Evolutionary conservation across 2,888 invertebrate species (phyloP).

Genomic region (Ectemnius lituratus): DNA sequence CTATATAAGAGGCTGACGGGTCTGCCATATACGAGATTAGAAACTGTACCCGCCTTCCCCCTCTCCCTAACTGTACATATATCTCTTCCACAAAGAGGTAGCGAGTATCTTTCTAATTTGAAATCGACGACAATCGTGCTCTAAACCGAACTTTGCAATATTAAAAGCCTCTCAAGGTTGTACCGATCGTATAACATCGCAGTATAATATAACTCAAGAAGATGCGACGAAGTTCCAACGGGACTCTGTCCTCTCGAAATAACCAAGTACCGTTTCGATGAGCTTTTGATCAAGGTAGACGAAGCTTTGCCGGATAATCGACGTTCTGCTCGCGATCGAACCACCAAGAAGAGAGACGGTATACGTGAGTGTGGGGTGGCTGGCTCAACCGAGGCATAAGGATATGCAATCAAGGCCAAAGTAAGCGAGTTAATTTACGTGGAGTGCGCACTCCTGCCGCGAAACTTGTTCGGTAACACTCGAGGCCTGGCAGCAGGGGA

Average conservation of each 20-base stretch:
- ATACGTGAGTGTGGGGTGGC: constrained; percentile 40
- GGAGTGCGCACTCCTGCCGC: constrained; percentile 69
- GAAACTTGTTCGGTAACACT: constrained; percentile 64
- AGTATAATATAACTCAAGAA: not conserved
- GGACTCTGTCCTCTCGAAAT: not conserved
- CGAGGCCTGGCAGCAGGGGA: constrained; percentile 37
- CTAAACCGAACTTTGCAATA: constrained; percentile 2
- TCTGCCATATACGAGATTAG: constrained; percentile 61
- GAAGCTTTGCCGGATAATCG: constrained; percentile 46
- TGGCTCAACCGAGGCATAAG: constrained; percentile 57
- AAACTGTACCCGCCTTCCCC: constrained; percentile 35
- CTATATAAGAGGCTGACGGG: constrained; percentile 35
- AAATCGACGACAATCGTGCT: constrained; percentile 24
- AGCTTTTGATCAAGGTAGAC: constrained; percentile 46
- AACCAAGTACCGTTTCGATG: constrained; percentile 5
- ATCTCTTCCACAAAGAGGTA: constrained; percentile 13
- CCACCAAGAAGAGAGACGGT: constrained; percentile 39
- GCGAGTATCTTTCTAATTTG: constrained; percentile 48
- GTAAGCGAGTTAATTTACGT: constrained; percentile 71
- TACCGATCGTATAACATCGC: not conserved
- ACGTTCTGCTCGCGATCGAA: constrained; percentile 30
- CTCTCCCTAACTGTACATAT: constrained; percentile 14
- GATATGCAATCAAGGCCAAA: constrained; percentile 69
- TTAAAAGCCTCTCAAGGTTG: not conserved
- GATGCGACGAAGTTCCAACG: not conserved